Evolutionary conservation across 2,888 invertebrate genomes (phyloP).

Genomic region (Polietes domitor): DNA sequence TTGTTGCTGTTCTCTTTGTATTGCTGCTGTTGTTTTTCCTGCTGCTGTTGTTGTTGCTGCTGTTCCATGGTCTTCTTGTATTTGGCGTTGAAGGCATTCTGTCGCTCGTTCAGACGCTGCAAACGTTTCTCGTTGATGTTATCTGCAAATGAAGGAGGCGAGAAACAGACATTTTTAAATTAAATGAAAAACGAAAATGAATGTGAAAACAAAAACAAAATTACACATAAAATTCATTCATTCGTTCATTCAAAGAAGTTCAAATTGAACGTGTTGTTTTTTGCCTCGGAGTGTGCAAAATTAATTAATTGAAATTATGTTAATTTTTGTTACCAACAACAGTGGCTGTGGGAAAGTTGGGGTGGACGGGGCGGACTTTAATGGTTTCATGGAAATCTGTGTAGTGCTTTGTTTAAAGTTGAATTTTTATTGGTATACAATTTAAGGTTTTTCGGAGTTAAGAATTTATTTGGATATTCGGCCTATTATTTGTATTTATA

Average conservation of each 20-base stretch:
- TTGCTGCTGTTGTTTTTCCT: constrained; percentile 73
- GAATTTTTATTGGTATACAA: too few species aligned
- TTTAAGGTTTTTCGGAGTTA: too few species aligned
- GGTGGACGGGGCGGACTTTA: too few species aligned
- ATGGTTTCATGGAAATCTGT: too few species aligned
- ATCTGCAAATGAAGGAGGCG: constrained; percentile 73
- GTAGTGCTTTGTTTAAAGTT: too few species aligned
- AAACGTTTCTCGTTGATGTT: constrained; percentile 82
- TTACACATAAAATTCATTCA: not conserved
- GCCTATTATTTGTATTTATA: too few species aligned
- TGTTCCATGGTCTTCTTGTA: constrained; percentile 85
- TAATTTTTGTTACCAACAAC: not conserved
- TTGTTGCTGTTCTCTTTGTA: constrained; percentile 77
- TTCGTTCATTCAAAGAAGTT: not conserved
- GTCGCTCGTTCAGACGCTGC: constrained; percentile 84
- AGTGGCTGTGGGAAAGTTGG: not conserved
- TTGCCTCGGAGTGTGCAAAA: not conserved
- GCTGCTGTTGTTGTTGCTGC: constrained; percentile 67
- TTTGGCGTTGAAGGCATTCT: constrained; percentile 84
- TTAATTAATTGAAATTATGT: not conserved
- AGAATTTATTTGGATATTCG: too few species aligned
- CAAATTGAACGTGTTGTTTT: not conserved
- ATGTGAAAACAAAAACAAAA: not conserved
- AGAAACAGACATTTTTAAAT: not conserved
- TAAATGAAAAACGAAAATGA: not conserved